Conservation (phyloP, 2,888 invertebrate genomes). For the Ceratothoa steindachneri region DNA sequence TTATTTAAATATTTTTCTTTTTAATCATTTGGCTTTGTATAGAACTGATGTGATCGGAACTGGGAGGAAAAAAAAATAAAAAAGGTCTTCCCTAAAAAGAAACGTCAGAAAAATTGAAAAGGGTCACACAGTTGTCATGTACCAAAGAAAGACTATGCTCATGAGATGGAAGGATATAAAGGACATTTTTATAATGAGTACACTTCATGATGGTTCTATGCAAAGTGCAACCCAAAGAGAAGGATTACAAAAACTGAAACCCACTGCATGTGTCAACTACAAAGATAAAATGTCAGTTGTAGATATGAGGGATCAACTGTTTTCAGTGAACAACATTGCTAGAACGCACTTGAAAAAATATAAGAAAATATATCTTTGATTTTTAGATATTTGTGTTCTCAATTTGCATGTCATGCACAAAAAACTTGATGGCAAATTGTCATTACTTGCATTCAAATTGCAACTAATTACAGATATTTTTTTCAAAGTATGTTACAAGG, state of each 20-base stretch:
- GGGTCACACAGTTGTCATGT: background rate
- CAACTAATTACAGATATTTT: background rate
- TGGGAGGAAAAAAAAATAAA: background rate
- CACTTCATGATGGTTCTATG: slow-evolving; percentile 13
- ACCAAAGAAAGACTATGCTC: background rate
- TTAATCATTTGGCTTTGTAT: background rate
- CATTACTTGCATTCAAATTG: background rate
- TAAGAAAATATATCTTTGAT: slow-evolving; percentile 8
- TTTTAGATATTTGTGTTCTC: slow-evolving; percentile 16
- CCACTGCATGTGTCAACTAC: background rate
- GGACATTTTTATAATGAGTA: slow-evolving; percentile 3
- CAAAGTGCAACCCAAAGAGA: background rate
- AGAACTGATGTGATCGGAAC: slow-evolving; percentile 8
- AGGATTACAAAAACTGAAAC: slow-evolving; percentile 4
- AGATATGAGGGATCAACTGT: slow-evolving; percentile 9
- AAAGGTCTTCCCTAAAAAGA: slow-evolving; percentile 15
- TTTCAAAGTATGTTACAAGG: background rate
- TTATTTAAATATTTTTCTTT: background rate
- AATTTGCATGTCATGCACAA: slow-evolving; percentile 8
- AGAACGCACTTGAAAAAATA: slow-evolving; percentile 12
- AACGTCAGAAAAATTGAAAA: slow-evolving; percentile 13
- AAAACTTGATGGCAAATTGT: background rate
- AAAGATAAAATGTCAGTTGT: slow-evolving; percentile 17
- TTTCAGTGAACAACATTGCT: background rate
- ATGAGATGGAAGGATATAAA: background rate